A percentile compares a stretch with the other conserved stretches of the same genome.
Conservation (phyloP, 2,797 vertebrate species). For the Dryobates pubescens region DNA sequence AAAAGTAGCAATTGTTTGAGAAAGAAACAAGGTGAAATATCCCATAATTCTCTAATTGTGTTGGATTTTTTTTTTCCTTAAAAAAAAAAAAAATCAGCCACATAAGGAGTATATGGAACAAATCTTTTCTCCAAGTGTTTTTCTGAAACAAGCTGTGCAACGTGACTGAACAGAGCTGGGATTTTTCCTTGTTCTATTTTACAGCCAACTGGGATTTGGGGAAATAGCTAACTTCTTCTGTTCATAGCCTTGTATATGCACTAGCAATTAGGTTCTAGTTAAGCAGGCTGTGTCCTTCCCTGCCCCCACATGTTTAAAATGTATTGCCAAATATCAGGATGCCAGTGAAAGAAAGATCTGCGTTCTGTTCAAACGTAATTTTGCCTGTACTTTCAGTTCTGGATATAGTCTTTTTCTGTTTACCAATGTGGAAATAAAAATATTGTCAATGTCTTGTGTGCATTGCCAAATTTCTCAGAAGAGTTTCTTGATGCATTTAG, state of each 20-base stretch:
- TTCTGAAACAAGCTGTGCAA: background rate
- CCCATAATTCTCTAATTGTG: background rate
- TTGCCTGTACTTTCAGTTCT: background rate
- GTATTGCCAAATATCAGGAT: background rate
- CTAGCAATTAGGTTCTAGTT: background rate
- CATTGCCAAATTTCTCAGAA: background rate
- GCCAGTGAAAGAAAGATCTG: background rate
- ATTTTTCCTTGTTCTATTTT: background rate
- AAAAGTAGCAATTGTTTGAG: background rate
- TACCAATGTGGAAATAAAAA: background rate
- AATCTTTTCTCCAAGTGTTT: background rate
- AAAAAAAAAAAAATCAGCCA: background rate
- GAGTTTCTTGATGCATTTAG: background rate
- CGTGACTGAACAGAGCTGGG: background rate
- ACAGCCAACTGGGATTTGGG: background rate
- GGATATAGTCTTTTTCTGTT: background rate
- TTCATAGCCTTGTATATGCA: background rate
- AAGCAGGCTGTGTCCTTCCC: background rate
- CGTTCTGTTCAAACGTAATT: background rate
- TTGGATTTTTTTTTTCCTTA: background rate
- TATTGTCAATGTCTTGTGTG: background rate
- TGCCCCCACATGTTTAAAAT: background rate
- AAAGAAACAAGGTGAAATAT: background rate
- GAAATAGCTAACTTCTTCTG: background rate
- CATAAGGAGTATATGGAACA: background rate